A percentile compares a stretch with the other conserved stretches of the same genome.
Conservation (phyloP, 2,888 invertebrate species). For the Tetrapedia diversipes region DNA sequence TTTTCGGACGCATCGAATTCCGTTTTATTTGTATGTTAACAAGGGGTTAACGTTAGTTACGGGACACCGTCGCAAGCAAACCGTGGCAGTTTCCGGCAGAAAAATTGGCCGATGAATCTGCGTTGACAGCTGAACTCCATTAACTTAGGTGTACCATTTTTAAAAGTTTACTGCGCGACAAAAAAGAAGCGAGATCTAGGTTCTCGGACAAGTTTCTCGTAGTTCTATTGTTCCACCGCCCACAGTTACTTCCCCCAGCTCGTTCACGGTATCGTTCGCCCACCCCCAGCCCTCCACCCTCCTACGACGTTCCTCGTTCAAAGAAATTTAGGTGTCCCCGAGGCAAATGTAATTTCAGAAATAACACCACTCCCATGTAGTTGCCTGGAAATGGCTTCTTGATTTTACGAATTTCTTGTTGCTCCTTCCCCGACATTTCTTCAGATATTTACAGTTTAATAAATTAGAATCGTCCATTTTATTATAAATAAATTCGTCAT, state of each 20-base stretch:
- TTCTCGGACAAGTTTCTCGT: conserved; percentile 16
- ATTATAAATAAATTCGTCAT: no score
- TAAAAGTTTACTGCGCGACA: neutral
- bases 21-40: neutral
- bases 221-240: conserved; percentile 9
- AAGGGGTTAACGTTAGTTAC: neutral
- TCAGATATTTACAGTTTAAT: no score
- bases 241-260: conserved; percentile 3
- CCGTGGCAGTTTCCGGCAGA: neutral
- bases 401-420: no score
- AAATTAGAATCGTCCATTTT: no score
- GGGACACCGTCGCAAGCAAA: neutral
- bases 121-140: conserved; percentile 16
- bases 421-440: no score
- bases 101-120: conserved; percentile 12
- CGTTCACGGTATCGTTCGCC: no score
- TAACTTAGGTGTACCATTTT: conserved; percentile 1
- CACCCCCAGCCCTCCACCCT: no score
- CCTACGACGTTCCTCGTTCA: neutral
- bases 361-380: no score
- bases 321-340: neutral
- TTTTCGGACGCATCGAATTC: no score
- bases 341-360: neutral
- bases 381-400: no score
- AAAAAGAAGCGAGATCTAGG: neutral